phyloP scores from a whole-genome alignment of 2,113 vertebrate species.

The Xiphophorus maculatus region DNA sequence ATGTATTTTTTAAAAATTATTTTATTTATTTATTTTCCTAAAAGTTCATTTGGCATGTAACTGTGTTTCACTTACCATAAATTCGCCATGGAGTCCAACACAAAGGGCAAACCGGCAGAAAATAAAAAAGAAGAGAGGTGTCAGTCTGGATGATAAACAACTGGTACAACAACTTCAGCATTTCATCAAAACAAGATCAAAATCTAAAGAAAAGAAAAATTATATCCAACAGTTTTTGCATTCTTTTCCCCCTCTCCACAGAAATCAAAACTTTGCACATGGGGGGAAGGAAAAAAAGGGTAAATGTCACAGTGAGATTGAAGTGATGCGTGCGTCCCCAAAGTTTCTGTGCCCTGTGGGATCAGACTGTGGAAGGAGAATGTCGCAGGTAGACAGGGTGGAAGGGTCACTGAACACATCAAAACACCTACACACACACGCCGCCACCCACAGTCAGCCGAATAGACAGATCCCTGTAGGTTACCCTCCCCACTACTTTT shows the following conservation, averaged over 20 bases:
- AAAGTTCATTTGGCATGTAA: background rate
- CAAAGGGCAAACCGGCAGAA: constrained; percentile 7
- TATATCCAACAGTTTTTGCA: background rate
- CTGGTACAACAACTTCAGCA: constrained; percentile 36
- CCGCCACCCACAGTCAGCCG: background rate
- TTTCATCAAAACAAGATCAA: constrained; percentile 32
- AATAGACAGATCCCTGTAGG: background rate
- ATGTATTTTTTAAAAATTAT: too few relatives aligned
- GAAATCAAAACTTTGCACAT: constrained; percentile 39
- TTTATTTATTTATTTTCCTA: background rate
- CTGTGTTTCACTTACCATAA: constrained; percentile 60
- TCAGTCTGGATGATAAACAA: constrained; percentile 40
- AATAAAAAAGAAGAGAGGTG: constrained; percentile 31
- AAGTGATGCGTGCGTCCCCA: constrained; percentile 38
- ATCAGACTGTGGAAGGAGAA: constrained; percentile 58
- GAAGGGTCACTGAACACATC: constrained; percentile 64
- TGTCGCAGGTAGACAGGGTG: constrained; percentile 66
- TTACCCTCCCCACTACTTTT: background rate
- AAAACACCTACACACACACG: constrained; percentile 15
- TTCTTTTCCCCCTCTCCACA: background rate
- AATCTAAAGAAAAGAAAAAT: constrained; percentile 24
- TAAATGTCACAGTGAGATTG: constrained; percentile 65
- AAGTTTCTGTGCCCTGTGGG: constrained; percentile 43
- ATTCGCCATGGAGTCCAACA: constrained; percentile 21
- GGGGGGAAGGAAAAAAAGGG: constrained; percentile 4